Percentiles rank a stretch among this genome's conserved stretches.
Evolutionary conservation across 1,140 invertebrate genomes (phyloP).

Genomic region (Diorhabda elongata): DNA sequence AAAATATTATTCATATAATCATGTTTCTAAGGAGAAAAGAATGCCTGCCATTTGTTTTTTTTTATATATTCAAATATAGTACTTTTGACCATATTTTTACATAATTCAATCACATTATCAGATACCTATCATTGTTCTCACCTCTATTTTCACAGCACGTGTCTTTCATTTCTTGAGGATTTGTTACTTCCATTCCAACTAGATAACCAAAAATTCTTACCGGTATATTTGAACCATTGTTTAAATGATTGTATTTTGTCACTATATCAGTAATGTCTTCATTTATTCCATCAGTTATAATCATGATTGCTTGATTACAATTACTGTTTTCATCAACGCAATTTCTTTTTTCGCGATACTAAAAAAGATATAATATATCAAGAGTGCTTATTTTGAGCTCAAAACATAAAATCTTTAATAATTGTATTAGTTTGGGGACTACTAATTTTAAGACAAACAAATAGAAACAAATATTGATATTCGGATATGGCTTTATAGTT

Average conservation of each 20-base stretch:
- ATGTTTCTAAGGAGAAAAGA: no score
- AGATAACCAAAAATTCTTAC: constrained; percentile 96
- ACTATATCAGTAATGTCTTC: constrained; percentile 87
- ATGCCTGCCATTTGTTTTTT: no score
- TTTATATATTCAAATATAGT: no score
- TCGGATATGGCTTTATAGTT: no score
- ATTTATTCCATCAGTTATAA: constrained; percentile 97
- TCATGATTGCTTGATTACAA: constrained; percentile 97
- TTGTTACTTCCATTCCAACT: constrained; percentile 91
- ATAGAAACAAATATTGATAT: no score
- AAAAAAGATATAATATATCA: constrained; percentile 18
- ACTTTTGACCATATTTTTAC: no score
- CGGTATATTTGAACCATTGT: constrained; percentile 63
- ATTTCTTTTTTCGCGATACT: constrained; percentile 55
- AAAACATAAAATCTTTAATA: no score
- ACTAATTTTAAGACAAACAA: no score
- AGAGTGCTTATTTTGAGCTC: constrained; percentile 41
- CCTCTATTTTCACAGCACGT: constrained; percentile 96
- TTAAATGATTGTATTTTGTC: constrained; percentile 73
- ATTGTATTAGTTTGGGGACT: no score
- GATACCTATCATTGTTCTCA: constrained; percentile 34
- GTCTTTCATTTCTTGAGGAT: constrained; percentile 85
- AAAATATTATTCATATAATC: no score
- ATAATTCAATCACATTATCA: no score
- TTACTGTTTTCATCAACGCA: constrained; percentile 56